Conservation (phyloP, 2,113 vertebrate species). For the Melanerpes formicivorus region DNA sequence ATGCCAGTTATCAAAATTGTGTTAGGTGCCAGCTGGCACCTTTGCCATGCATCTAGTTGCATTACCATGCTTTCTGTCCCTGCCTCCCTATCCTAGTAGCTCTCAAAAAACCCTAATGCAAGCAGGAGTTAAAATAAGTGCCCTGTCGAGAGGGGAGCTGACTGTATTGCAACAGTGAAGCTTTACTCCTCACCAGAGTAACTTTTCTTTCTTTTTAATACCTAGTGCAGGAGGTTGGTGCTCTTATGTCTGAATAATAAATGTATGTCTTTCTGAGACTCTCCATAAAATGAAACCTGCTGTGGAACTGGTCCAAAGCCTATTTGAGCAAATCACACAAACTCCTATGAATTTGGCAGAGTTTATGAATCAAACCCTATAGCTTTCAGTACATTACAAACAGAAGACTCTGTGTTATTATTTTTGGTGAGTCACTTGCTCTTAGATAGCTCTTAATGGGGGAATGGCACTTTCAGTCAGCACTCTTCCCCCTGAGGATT, state of each 20-base stretch:
- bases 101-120: neutral
- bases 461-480: neutral
- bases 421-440: conserved; percentile 1
- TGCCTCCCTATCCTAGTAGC: neutral
- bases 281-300: conserved; percentile 29
- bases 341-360: neutral
- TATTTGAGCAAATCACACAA: conserved; percentile 8
- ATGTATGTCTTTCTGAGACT: conserved; percentile 19
- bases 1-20: neutral
- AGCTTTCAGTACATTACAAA: neutral
- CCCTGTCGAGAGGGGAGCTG: neutral
- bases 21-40: neutral
- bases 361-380: conserved; percentile 23
- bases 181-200: neutral
- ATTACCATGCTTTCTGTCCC: neutral
- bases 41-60: neutral
- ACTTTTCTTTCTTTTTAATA: conserved; percentile 14
- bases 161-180: neutral
- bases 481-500: neutral
- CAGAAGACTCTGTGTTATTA: conserved; percentile 5
- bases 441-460: neutral
- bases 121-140: neutral
- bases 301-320: neutral
- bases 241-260: conserved; percentile 3
- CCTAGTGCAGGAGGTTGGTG: neutral